Conservation (phyloP, 2,888 invertebrate genomes). For the Bombyx huttoni region DNA sequence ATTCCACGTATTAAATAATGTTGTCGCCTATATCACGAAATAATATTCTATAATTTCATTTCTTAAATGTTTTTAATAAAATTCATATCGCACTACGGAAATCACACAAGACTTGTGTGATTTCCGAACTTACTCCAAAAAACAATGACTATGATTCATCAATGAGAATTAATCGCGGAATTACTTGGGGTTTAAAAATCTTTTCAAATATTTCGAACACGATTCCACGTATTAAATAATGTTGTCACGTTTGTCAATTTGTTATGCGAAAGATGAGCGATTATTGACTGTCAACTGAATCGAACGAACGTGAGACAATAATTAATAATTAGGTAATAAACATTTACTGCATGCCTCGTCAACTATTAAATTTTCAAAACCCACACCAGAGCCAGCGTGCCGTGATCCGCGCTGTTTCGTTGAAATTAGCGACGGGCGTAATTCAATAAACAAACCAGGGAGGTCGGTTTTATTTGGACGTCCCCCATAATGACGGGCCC, state of each 20-base stretch:
- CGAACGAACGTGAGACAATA: slow-evolving; percentile 37
- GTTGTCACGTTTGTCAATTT: slow-evolving; percentile 17
- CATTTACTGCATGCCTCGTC: slow-evolving; percentile 48
- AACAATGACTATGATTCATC: too few species aligned
- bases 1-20: slow-evolving; percentile 5
- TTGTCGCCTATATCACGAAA: slow-evolving; percentile 6
- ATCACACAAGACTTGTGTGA: too few species aligned
- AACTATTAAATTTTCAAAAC: slow-evolving; percentile 55
- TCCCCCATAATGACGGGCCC: slow-evolving; percentile 52
- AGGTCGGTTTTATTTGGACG: slow-evolving; percentile 41
- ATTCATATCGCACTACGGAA: too few species aligned
- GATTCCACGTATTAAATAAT: slow-evolving; percentile 5
- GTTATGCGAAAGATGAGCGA: slow-evolving; percentile 15
- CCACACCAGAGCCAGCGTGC: slow-evolving; percentile 35
- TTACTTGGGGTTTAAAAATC: not conserved
- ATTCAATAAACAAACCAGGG: slow-evolving; percentile 23
- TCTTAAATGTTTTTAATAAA: too few species aligned
- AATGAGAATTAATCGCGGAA: too few species aligned
- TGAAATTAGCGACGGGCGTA: slow-evolving; percentile 29
- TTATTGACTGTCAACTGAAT: slow-evolving; percentile 28
- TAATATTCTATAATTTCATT: not conserved
- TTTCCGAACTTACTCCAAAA: too few species aligned
- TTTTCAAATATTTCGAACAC: not conserved
- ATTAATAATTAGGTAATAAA: slow-evolving; percentile 59
- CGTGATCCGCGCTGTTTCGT: slow-evolving; percentile 37